phyloP scores from a whole-genome alignment of 2,888 invertebrate species.

The Pteria penguin region DNA sequence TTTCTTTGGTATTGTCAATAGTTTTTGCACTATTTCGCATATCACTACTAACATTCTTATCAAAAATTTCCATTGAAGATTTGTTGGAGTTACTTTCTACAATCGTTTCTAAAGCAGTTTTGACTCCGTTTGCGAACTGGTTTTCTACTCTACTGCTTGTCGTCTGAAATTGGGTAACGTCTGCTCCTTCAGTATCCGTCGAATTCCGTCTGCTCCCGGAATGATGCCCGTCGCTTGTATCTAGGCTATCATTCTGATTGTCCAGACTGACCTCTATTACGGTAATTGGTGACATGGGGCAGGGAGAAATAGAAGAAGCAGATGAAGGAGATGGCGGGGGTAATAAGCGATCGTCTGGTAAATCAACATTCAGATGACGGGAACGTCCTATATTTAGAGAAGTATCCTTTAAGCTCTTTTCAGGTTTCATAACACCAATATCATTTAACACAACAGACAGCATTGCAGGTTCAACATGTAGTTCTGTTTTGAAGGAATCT shows the following conservation, averaged over 20 bases:
- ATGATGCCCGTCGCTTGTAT: slow-evolving; percentile 59
- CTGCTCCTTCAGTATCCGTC: slow-evolving; percentile 30
- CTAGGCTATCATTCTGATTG: slow-evolving; percentile 72
- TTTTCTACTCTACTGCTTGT: neutral
- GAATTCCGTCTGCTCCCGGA: slow-evolving; percentile 30
- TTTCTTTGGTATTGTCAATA: neutral
- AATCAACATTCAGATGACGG: slow-evolving; percentile 2
- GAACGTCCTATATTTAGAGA: neutral
- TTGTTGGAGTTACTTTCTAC: neutral
- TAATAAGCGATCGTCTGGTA: slow-evolving; percentile 11
- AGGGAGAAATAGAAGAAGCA: slow-evolving; percentile 58
- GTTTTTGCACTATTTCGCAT: neutral
- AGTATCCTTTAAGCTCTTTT: neutral
- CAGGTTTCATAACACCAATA: slow-evolving; percentile 38
- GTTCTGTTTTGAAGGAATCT: neutral
- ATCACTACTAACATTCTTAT: neutral
- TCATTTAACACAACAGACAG: slow-evolving; percentile 63
- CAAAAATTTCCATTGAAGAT: neutral
- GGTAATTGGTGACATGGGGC: slow-evolving; percentile 70
- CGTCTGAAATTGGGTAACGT: neutral
- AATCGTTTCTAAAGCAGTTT: neutral
- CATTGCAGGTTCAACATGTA: slow-evolving; percentile 56
- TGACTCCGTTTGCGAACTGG: neutral
- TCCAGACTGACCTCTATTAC: slow-evolving; percentile 76
- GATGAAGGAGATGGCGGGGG: slow-evolving; percentile 37